Evolutionary conservation across 2,113 vertebrate species (phyloP), one percentile per base, ranked within the genome.

Genomic region (Mohoua ochrocephala): DNA sequence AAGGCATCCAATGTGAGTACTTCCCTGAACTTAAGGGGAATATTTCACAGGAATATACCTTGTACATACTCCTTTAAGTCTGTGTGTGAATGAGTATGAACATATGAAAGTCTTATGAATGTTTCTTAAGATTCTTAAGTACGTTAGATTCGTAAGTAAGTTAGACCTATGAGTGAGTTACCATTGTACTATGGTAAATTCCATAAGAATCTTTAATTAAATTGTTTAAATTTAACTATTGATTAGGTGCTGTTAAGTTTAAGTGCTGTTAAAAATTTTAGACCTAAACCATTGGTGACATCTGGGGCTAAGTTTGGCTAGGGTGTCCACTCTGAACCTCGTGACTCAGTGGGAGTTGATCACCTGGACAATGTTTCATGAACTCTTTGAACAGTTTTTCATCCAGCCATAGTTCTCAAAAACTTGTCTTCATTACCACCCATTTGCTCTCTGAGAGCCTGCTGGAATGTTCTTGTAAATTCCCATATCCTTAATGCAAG

Each of bases 41-140:
- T n/a, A 65, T 49, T 85, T 75, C 30, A 65, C 42, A 56, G 42
- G 15, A 15, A 28, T 47, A 8, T n/a, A 39, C 15, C 24, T 73
- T 45, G 47, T 49, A 49, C 30, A 15, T 41, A 20, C 8, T 23
- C 18, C 28, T n/a, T 47, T 49, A 75, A 30, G 10, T 49, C 23
- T 56, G 5, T 56, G 22, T 63, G 37, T 33, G 15, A 9, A 2
- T 0, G 0, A 54, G 6, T 49, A n/a, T 56, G n/a, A 54, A 14
- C 11, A 28, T 3, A 6, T 22, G 28, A 30, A 49, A 75, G 19
- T 57, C 23, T 35, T 47, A 13, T 2, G 10, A 49, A 49, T 56
- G 15, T 49, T 84, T 56, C 41, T 24, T n/a, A 41, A 75, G 17
- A 75, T 49, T 65, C 59, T 75, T 56, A 15, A n/a, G 30, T n/a